Conservation (phyloP, 2,888 invertebrate species). For the Perdita meconis region DNA sequence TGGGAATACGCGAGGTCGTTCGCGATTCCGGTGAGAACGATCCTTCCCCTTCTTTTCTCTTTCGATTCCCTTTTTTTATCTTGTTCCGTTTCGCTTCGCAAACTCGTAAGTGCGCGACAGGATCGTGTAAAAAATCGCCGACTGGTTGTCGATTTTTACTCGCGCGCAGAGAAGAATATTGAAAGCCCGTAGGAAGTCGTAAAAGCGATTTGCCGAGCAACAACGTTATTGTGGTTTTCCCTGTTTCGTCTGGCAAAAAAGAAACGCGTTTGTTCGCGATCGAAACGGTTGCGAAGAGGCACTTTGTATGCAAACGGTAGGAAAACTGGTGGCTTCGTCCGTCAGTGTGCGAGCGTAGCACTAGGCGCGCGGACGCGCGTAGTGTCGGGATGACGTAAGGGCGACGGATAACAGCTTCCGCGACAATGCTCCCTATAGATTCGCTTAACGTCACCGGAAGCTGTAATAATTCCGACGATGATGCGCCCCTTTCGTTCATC, state of each 20-base stretch:
- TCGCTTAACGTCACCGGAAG: constrained; percentile 79
- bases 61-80: constrained; percentile 8
- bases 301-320: background rate
- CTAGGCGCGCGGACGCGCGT: constrained; percentile 34
- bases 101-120: constrained; percentile 18
- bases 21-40: constrained; percentile 23
- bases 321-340: background rate
- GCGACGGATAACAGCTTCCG: constrained; percentile 73
- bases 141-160: background rate
- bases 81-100: background rate
- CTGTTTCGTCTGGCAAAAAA: background rate
- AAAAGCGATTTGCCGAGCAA: constrained; percentile 17
- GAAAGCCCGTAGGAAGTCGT: constrained; percentile 14
- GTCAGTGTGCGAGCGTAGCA: background rate
- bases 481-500: constrained; percentile 66
- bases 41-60: background rate
- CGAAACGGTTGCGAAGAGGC: background rate
- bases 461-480: constrained; percentile 77
- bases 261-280: background rate
- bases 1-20: constrained; percentile 30
- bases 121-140: constrained; percentile 9
- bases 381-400: constrained; percentile 70
- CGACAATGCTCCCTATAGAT: constrained; percentile 73
- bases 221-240: background rate
- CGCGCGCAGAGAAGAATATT: constrained; percentile 20